Evolutionary conservation across 2,113 vertebrate genomes (phyloP), one percentile per base, ranked within the genome.

Genomic region (Anarhynchus alexandrinus): DNA sequence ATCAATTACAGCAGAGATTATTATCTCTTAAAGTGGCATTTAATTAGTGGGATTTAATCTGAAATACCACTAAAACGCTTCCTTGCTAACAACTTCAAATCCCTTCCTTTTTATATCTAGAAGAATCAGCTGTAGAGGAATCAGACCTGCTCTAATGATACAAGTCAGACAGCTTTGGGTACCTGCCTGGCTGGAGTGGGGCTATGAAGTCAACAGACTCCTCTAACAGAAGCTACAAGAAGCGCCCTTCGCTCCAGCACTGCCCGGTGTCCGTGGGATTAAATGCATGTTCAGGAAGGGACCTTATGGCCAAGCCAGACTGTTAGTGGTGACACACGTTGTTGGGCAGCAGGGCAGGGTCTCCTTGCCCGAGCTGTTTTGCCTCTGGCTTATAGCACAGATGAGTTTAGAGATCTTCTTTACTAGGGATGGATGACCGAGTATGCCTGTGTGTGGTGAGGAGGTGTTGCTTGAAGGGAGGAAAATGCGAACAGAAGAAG

Each of bases 211-310:
- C 40, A 23, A 3, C 26, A 2, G 79, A 25, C 20, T 36, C 15
- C 20, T 45, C 42, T 74, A 13, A 0, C 0, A 22, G 84, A 43
- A 47, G 77, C 13, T 21, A 0, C 55, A 3, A 1, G 47, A 64
- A 15, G 2, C 2, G 1, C 34, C 2, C 4, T 15, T n/a, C 5
- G 0, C 51, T 29, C n/a, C 29, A 3, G 71, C 52, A 38, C 61
- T 0, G 29, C 57, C 64, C 0, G 26, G 17, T 12, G 11, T 1
- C 38, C 0, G 4, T 5, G 0, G 61, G 59, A 8, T 16, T 25
- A 1, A 14, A 4, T 0, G 13, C 11, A 3, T 1, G 0, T 1
- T 40, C 15, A 4, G 57, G 64, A 52, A 36, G 38, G 64, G 29
- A 11, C 40, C 1, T 6, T 38, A 9, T 7, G 45, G 45, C 32